Percentiles rank a stretch among this genome's conserved stretches.
Evolutionary conservation across 2,888 invertebrate species (phyloP).

Genomic region (Idaea aversata): DNA sequence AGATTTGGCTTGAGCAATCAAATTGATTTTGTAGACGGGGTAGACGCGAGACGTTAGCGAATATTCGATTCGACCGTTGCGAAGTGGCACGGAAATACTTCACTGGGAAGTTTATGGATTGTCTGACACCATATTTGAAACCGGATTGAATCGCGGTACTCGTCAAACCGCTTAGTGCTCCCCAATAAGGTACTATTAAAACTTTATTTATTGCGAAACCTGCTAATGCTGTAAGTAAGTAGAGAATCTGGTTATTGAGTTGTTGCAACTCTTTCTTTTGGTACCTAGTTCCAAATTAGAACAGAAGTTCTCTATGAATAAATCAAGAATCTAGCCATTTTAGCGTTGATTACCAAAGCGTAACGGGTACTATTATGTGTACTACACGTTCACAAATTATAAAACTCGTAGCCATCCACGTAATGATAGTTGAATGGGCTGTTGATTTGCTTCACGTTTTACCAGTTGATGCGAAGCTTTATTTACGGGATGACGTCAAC

Average conservation of each 20-base stretch:
- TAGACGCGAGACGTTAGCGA: not conserved
- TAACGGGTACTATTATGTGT: not conserved
- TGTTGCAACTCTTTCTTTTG: not conserved
- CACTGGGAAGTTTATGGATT: slow-evolving; percentile 25
- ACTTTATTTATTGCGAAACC: slow-evolving; percentile 20
- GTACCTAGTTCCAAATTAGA: not conserved
- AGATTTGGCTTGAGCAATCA: slow-evolving; percentile 11
- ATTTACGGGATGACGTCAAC: slow-evolving; percentile 5
- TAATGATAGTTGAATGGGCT: slow-evolving; percentile 17
- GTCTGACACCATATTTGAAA: slow-evolving; percentile 28
- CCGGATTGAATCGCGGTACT: slow-evolving; percentile 30
- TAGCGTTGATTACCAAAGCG: not conserved
- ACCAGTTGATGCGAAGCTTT: slow-evolving; percentile 40
- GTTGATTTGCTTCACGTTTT: slow-evolving; percentile 42
- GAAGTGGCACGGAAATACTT: not conserved
- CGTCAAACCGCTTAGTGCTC: slow-evolving; percentile 22
- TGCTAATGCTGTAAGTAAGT: slow-evolving; percentile 13
- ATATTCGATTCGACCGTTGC: not conserved
- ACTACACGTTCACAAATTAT: slow-evolving; percentile 8
- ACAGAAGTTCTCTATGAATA: not conserved
- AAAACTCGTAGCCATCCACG: slow-evolving; percentile 15
- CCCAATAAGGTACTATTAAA: slow-evolving; percentile 9
- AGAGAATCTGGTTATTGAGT: not conserved
- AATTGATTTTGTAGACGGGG: not conserved
- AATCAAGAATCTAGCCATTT: not conserved